Base-by-base conservation (phyloP, 1,140 invertebrate genomes). In the Brachionus rubens region DNA sequence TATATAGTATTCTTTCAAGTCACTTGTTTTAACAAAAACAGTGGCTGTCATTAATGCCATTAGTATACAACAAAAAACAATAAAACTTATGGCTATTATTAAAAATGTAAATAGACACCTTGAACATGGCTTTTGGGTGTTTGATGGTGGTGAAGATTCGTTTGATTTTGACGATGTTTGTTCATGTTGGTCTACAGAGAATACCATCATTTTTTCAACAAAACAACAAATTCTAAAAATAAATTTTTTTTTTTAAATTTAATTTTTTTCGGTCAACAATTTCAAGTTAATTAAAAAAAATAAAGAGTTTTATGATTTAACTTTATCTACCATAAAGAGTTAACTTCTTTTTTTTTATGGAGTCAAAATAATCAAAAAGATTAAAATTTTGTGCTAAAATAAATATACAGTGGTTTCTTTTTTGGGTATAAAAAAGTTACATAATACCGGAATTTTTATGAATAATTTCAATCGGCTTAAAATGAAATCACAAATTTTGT, bases 1-100 rank as follows among this genome's bases (percentile, higher is more conserved):
- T 19, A 24, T 21, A 24, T 43, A 65, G 3, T 43, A 9, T 16
- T 43, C 59, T 24, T 65, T 43, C 24, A 65, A 19, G 3, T 65
- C 59, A 65, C 41, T 65, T 12, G 59, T 65, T 19, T 65, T 65
- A 0, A n/a, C 5, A 24, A 43, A 65, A 41, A 65, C 33, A 46
- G 19, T 41, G 21, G 59, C 24, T 7, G 59, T 65, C 59, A 65
- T 65, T 65, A 65, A 14, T 7, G 59, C 59, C 59, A 65, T 65
- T 43, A 65, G 10, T 12, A 65, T 24, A 28, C 36, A 43, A 43
- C 59, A 65, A 9, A 65, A 21, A 9, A 65, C 40, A 14, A 65
- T 43, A 43, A 65, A 43, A 65, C 59, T 43, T 12, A 65, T 12
- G 3, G 59, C 21, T 12, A 65, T 9, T 2, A 65, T 65, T 19